Evolutionary conservation across 2,113 vertebrate genomes (phyloP).

Genomic region (Hippocampus mohnikei): DNA sequence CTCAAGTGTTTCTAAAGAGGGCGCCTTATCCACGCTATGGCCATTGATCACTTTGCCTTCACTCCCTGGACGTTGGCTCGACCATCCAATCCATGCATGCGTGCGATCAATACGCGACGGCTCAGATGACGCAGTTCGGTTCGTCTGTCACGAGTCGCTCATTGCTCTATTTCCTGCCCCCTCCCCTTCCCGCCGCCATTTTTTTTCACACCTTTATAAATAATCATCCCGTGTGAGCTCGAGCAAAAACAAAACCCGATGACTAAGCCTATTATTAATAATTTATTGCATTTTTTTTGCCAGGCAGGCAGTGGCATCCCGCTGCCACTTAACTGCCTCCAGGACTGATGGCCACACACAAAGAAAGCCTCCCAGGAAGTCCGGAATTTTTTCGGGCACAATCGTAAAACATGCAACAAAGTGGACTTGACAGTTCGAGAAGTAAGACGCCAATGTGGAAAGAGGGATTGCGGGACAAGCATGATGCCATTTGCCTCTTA

Average conservation of each 20-base stretch:
- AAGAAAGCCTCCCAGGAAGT: slow-evolving; percentile 17
- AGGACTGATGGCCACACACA: slow-evolving; percentile 27
- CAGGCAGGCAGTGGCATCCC: slow-evolving; percentile 27
- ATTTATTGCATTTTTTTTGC: slow-evolving; percentile 39
- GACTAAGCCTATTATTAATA: slow-evolving; percentile 39
- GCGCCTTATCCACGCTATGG: slow-evolving; percentile 11
- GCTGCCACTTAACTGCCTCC: slow-evolving; percentile 29
- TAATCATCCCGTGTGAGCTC: slow-evolving; percentile 36
- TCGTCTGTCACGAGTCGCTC: slow-evolving; percentile 10
- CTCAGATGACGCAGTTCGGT: slow-evolving; percentile 53
- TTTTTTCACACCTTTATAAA: slow-evolving; percentile 34
- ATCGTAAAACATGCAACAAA: slow-evolving; percentile 5
- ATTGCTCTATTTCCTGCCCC: slow-evolving; percentile 25
- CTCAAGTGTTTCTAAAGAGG: background rate
- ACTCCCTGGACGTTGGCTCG: slow-evolving; percentile 32
- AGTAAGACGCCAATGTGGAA: background rate
- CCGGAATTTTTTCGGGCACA: background rate
- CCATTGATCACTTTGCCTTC: slow-evolving; percentile 36
- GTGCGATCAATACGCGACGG: slow-evolving; percentile 49
- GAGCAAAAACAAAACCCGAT: slow-evolving; percentile 14
- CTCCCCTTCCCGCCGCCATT: background rate
- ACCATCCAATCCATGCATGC: slow-evolving; percentile 31
- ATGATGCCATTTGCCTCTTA: background rate
- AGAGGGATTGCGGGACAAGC: background rate
- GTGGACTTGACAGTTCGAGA: background rate